Evolutionary conservation across 2,888 invertebrate species (phyloP).

Genomic region (Ptychoptera albimana): DNA sequence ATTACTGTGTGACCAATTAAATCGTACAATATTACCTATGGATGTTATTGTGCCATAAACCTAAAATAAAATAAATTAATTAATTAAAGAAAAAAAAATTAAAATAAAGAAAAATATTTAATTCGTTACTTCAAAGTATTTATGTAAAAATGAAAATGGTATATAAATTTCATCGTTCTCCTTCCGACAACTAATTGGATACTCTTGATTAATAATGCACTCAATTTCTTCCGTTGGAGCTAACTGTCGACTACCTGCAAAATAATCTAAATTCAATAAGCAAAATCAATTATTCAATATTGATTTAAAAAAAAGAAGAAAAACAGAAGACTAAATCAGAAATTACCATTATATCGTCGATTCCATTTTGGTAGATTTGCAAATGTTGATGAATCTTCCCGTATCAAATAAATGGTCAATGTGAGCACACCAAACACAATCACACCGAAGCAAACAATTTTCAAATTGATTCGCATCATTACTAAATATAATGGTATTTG

Average conservation of each 20-base stretch:
- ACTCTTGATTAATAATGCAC: constrained; percentile 80
- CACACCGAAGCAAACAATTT: constrained; percentile 46
- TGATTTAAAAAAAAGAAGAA: neutral
- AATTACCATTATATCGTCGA: constrained; percentile 6
- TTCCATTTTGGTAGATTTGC: constrained; percentile 23
- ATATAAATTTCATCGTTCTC: constrained; percentile 78
- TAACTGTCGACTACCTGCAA: neutral
- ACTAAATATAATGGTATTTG: constrained; percentile 33
- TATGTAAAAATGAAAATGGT: constrained; percentile 83
- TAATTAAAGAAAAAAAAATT: neutral
- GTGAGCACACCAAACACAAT: constrained; percentile 51
- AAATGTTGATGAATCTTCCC: constrained; percentile 33
- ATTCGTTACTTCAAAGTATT: constrained; percentile 69
- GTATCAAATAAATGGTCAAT: constrained; percentile 61
- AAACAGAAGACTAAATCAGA: neutral
- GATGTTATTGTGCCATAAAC: constrained; percentile 71
- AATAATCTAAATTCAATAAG: neutral
- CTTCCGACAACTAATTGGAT: constrained; percentile 58
- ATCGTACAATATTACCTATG: constrained; percentile 57
- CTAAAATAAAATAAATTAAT: constrained; percentile 26
- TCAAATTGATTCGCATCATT: constrained; percentile 66
- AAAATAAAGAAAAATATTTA: constrained; percentile 12
- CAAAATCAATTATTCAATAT: too few species aligned
- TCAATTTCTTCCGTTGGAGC: constrained; percentile 50
- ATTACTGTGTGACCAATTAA: constrained; percentile 92